Percentiles rank a stretch among this genome's conserved stretches.
These are phyloP conservation scores for Sandelia bainsii DNA, from an alignment of 2,797 vertebrate genomes.

Conservation along the genomic window DNA sequence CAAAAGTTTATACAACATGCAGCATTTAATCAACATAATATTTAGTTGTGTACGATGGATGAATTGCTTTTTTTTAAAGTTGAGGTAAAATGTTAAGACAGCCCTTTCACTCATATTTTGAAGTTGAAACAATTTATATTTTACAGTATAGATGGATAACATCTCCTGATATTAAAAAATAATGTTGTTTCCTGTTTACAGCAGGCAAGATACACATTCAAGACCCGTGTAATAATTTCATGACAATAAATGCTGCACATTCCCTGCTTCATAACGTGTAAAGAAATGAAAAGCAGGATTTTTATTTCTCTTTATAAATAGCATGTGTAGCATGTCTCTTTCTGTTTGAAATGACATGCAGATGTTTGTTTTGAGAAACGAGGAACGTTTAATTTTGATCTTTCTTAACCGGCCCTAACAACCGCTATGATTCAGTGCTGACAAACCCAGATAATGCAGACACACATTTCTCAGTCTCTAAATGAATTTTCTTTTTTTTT, in stretches of 20 bases:
- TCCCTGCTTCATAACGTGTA: neutral
- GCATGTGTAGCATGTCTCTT: neutral
- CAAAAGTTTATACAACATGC: too few relatives aligned
- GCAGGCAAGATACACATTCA: neutral
- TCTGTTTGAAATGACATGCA: slow-evolving; percentile 14
- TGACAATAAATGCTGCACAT: neutral
- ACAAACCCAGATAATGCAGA: slow-evolving; percentile 20
- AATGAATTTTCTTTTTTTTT: slow-evolving; percentile 1
- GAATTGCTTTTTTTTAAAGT: too few relatives aligned
- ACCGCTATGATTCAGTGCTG: slow-evolving; percentile 25
- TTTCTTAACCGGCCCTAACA: slow-evolving; percentile 5
- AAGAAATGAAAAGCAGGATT: neutral
- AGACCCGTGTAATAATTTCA: neutral
- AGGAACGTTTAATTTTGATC: slow-evolving; percentile 12
- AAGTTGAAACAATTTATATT: too few relatives aligned
- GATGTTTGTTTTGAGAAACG: slow-evolving; percentile 11
- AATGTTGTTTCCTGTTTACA: neutral
- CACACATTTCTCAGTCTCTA: slow-evolving; percentile 14
- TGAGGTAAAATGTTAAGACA: too few relatives aligned
- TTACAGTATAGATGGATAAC: too few relatives aligned
- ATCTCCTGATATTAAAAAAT: too few relatives aligned
- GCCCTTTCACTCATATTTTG: too few relatives aligned
- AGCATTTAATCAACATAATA: too few relatives aligned
- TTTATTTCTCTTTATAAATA: slow-evolving; percentile 15
- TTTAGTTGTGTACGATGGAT: too few relatives aligned